A percentile compares a stretch with the other conserved stretches of the same genome.
phyloP scores from a whole-genome alignment of 2,888 invertebrate species.

The Catocala sponsa region DNA sequence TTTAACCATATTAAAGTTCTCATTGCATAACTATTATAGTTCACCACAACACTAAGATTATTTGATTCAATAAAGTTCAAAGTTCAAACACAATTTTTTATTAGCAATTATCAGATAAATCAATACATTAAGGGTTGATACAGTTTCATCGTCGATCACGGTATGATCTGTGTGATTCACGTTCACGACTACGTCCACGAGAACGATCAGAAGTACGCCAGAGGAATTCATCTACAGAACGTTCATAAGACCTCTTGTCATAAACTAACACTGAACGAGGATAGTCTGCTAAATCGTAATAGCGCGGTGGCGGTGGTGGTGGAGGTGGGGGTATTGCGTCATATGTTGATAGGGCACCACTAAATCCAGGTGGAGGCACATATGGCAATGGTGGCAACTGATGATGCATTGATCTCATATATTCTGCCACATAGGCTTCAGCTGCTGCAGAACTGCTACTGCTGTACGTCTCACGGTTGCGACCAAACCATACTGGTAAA shows the following conservation, averaged over 20 bases:
- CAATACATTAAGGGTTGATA: conserved; percentile 76
- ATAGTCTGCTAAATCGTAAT: conserved; percentile 93
- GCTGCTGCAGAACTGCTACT: conserved; percentile 89
- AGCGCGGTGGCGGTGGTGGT: conserved; percentile 90
- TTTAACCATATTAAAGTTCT: conserved; percentile 48
- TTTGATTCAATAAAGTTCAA: conserved; percentile 84
- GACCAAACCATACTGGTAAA: conserved; percentile 90
- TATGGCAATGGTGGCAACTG: conserved; percentile 95
- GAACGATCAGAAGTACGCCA: conserved; percentile 93
- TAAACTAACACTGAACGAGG: conserved; percentile 89
- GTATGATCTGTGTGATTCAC: conserved; percentile 88
- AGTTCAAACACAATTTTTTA: conserved; percentile 85
- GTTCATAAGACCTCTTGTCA: conserved; percentile 95
- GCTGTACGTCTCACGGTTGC: conserved; percentile 79
- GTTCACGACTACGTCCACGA: conserved; percentile 87
- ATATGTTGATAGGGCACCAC: conserved; percentile 84
- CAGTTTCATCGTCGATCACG: conserved; percentile 87
- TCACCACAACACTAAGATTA: conserved; percentile 79
- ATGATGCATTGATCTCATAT: conserved; percentile 96
- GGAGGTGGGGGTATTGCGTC: conserved; percentile 91
- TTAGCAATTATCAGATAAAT: conserved; percentile 73
- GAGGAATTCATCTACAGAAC: conserved; percentile 95
- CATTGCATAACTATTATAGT: conserved; percentile 57
- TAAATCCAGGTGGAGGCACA: conserved; percentile 89
- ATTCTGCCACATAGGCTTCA: conserved; percentile 96